These are phyloP conservation scores for Brachyptera putata DNA, from an alignment of 2,888 invertebrate species.

Conservation along the genomic window DNA sequence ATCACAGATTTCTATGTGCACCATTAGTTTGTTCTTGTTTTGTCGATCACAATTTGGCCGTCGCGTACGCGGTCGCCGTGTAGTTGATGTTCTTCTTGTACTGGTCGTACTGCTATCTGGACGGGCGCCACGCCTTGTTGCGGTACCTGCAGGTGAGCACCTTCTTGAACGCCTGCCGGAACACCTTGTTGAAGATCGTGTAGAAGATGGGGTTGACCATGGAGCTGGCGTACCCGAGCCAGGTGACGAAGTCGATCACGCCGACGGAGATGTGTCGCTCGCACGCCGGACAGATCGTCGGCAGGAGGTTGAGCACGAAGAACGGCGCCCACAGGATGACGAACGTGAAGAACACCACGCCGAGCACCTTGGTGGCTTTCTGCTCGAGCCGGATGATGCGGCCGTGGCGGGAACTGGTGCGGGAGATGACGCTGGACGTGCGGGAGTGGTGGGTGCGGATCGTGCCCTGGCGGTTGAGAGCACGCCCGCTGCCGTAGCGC, in stretches of 20 bases:
- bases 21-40: too few species aligned
- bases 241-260: slow-evolving; percentile 82
- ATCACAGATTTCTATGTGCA: too few species aligned
- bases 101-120: slow-evolving; percentile 26
- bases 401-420: slow-evolving; percentile 77
- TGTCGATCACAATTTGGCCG: slow-evolving; percentile 15
- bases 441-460: slow-evolving; percentile 69
- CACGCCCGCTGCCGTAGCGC: slow-evolving; percentile 20
- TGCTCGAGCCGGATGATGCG: slow-evolving; percentile 84
- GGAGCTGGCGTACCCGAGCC: slow-evolving; percentile 91
- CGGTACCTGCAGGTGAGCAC: slow-evolving; percentile 72
- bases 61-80: slow-evolving; percentile 9
- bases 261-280: slow-evolving; percentile 69
- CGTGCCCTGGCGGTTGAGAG: slow-evolving; percentile 43
- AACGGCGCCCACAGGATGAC: slow-evolving; percentile 95
- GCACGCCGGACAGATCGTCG: slow-evolving; percentile 77
- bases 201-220: slow-evolving; percentile 96
- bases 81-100: slow-evolving; percentile 20
- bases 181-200: slow-evolving; percentile 92
- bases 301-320: slow-evolving; percentile 82
- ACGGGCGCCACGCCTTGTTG: slow-evolving; percentile 27
- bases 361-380: slow-evolving; percentile 93
- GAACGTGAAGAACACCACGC: slow-evolving; percentile 91
- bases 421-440: slow-evolving; percentile 69
- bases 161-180: slow-evolving; percentile 85